Base-by-base conservation (phyloP, 2,113 vertebrate species). In the Raphicerus campestris region DNA sequence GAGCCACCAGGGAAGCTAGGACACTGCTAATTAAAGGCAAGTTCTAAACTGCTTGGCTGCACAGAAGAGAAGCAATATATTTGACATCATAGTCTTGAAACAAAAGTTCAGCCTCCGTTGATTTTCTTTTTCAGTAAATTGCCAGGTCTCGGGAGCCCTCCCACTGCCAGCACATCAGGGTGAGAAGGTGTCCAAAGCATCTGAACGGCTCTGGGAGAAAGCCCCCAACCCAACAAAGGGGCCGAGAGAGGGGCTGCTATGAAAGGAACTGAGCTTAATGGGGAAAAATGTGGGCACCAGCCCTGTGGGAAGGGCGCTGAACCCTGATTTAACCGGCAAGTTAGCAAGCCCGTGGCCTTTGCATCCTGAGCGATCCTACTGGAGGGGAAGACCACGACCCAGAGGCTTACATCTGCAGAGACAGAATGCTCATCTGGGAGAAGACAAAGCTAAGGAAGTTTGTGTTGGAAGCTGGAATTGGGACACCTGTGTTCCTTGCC, bases 231-330 rank as follows among this genome's bases (percentile, higher is more conserved):
- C 75, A 87, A 58, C 49, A 20, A 7, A 11, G 0, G 35, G 13
- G n/a, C 39, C 0, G 1, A 28, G 32, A 53, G 16, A 45, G 10
- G 30, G 66, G 24, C 47, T n/a, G 35, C 60, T 1, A 0, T 6
- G 10, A 55, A 61, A 24, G 42, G 15, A 28, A 19, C 84, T 61
- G 22, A 30, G 35, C 19, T 73, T 84, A 22, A 39, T 0, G 24
- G 49, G 55, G 5, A 1, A 83, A 13, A 58, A 15, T 7, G 30
- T 61, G 24, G 49, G 32, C 1, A 0, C 53, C 16, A 47, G 24
- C 30, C 17, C n/a, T 0, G 0, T 4, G 6, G 28, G 30, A 10
- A 53, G 56, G 30, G 45, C 35, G 0, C 30, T 1, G 19, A 78
- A 83, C 28, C 0, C 81, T 20, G 10, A 49, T 53, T 32, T 35